Evolutionary conservation across 2,888 invertebrate genomes (phyloP), one percentile per base, ranked within the genome.

Genomic region (Syrista parreyssii): DNA sequence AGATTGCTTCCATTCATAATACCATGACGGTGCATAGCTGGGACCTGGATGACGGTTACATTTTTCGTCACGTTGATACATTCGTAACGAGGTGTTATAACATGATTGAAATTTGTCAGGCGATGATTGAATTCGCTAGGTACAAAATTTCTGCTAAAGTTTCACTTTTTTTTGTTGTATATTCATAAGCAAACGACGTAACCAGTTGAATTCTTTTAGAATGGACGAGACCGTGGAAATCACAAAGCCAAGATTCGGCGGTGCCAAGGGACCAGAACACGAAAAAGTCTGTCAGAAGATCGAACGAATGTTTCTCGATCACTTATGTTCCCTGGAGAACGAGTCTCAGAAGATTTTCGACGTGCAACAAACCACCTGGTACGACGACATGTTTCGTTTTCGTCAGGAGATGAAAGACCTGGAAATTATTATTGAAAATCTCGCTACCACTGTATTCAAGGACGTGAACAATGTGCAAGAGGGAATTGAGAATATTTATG

Each of bases 121-220:
- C 96, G 76, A 97, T 98, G 96, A 95, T 97, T 79, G 96, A 96
- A 78, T 98, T 97, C 92, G 97, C 96, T 4, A 94, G 97, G 92
- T 94, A 89, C 2, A 23, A 23, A 23, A 55, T 55, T 6, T 23
- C 2, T 55, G 55, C 9, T 55, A 9, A 6, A 55, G 6, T 55
- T 23, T 9, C 23, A 55, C 23, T 23, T 15, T 9, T 36, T 40
- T 40, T 55, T 55, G 1, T 55, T 55, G 9, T 55, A 23, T 23
- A 23, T 55, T 6, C 23, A 55, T 55, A 55, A 55, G 34, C 31
- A 32, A 15, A 32, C 36, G 15, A 23, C 68, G 1, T 77, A 15
- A 73, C 11, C 12, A 23, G 35, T 30, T 78, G 35, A 75, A 55
- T 55, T 30, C n/a, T 81, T 83, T 11, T 80, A 94, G 95, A 85